Conservation (phyloP, 2,797 vertebrate genomes). For the Anomalospiza imberbis region DNA sequence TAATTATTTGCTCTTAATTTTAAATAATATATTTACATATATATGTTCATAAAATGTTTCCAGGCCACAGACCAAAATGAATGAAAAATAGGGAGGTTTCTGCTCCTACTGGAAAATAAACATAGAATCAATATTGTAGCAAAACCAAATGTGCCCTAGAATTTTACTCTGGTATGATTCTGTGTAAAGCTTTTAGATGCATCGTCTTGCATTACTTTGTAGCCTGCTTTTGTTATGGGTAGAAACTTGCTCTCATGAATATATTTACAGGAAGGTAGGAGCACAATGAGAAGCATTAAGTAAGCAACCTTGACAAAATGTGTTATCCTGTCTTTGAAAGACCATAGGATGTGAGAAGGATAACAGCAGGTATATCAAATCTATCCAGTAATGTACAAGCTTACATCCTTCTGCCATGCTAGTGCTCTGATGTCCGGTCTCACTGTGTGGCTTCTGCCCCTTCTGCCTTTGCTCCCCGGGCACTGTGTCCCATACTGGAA, state of each 20-base stretch:
- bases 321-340: background rate
- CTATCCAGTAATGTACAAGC: background rate
- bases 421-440: accelerated
- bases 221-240: background rate
- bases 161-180: background rate
- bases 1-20: background rate
- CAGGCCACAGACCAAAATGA: background rate
- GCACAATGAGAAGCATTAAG: background rate
- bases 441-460: background rate
- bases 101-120: background rate
- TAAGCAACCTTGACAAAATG: background rate
- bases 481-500: background rate
- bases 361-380: background rate
- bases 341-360: background rate
- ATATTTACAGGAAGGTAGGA: background rate
- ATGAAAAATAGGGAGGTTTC: background rate
- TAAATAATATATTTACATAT: background rate
- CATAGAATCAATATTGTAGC: background rate
- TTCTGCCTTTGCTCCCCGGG: background rate
- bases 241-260: background rate
- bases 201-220: background rate
- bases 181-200: background rate
- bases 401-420: background rate
- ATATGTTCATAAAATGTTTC: background rate
- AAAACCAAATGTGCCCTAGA: background rate